Conservation (phyloP, 2,113 vertebrate species). For the Marcusenius ussheri region DNA sequence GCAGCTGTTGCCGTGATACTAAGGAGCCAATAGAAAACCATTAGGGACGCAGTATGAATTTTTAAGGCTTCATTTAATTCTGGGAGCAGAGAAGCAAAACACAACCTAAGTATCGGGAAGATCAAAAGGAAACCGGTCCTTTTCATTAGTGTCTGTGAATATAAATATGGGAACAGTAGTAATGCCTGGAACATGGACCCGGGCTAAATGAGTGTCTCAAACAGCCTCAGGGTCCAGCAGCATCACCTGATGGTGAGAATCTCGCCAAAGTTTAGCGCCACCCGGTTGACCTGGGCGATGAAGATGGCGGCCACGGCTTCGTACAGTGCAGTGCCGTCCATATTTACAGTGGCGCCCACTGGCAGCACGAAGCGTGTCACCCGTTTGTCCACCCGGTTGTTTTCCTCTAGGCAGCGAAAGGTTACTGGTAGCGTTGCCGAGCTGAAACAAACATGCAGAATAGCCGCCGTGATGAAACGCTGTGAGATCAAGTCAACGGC, state of each 20-base stretch:
- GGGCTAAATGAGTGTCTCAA: neutral
- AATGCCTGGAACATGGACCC: neutral
- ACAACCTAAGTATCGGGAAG: neutral
- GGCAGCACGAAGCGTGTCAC: slow-evolving; percentile 89
- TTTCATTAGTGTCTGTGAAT: neutral
- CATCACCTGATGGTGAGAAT: slow-evolving; percentile 92
- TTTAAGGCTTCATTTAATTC: neutral
- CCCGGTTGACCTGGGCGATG: slow-evolving; percentile 94
- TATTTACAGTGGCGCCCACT: slow-evolving; percentile 92
- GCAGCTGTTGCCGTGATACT: slow-evolving; percentile 95
- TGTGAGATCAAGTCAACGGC: neutral
- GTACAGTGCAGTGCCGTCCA: slow-evolving; percentile 91
- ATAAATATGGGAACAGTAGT: neutral
- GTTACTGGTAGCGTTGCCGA: slow-evolving; percentile 93
- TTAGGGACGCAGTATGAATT: slow-evolving; percentile 27
- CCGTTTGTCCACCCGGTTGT: slow-evolving; percentile 82
- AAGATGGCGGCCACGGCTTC: slow-evolving; percentile 95
- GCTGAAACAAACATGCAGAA: slow-evolving; percentile 47
- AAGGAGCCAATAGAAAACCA: slow-evolving; percentile 40
- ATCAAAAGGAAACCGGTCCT: neutral
- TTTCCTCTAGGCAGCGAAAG: slow-evolving; percentile 91
- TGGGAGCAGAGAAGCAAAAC: neutral
- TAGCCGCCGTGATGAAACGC: neutral
- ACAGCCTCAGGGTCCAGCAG: no score
- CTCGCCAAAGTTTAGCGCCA: slow-evolving; percentile 93